These are phyloP conservation scores for Astyanax mexicanus DNA, from an alignment of 2,797 vertebrate genomes.

Conservation along the genomic window DNA sequence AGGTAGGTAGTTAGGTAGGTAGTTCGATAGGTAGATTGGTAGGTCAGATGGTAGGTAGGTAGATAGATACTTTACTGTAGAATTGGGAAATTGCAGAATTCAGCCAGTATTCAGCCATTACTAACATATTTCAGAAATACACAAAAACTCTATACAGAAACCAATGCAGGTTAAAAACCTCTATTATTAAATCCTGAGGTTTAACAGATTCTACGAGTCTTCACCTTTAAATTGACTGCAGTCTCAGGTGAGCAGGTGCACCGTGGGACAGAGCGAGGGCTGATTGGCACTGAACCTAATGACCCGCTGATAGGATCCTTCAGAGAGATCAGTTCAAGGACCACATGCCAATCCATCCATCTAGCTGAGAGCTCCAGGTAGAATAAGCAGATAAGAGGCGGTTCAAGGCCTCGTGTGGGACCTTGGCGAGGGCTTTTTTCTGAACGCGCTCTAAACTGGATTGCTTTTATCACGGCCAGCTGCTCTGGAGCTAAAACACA, in stretches of 20 bases:
- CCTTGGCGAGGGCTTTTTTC: neutral
- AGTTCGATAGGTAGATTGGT: too few relatives aligned
- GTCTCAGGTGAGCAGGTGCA: neutral
- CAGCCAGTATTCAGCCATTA: too few relatives aligned
- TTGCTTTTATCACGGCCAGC: neutral
- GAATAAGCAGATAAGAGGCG: neutral
- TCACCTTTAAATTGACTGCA: neutral
- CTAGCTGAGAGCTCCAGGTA: neutral
- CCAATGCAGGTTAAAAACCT: too few relatives aligned
- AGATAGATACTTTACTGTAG: too few relatives aligned
- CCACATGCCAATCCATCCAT: neutral
- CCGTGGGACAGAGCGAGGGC: neutral
- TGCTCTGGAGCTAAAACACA: neutral
- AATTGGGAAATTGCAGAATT: too few relatives aligned
- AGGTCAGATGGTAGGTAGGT: too few relatives aligned
- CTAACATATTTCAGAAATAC: too few relatives aligned
- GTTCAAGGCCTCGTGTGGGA: neutral
- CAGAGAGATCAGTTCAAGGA: constrained; percentile 6
- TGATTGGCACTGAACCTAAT: neutral
- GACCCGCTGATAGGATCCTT: neutral
- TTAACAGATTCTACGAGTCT: too few relatives aligned
- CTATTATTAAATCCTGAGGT: too few relatives aligned
- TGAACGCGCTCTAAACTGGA: neutral
- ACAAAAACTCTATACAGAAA: too few relatives aligned
- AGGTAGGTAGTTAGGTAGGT: too few relatives aligned